Conservation (phyloP, 2,888 invertebrate genomes). For the Gari tellinella region DNA sequence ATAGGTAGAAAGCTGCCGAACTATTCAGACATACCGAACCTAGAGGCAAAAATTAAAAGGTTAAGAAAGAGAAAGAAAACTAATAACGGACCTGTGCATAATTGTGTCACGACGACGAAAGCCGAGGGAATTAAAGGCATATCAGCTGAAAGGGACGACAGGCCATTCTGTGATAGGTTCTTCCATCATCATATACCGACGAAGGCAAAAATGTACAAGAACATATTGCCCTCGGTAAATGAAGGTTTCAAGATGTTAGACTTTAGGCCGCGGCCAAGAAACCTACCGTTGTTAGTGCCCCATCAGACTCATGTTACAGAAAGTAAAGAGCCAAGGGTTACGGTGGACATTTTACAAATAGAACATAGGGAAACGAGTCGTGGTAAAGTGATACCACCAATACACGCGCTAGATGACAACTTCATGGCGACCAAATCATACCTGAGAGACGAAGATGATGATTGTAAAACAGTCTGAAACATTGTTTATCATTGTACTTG, state of each 20-base stretch:
- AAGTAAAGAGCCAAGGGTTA: background rate
- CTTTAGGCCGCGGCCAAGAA: conserved; percentile 27
- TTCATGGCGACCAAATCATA: conserved; percentile 37
- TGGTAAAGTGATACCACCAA: conserved; percentile 25
- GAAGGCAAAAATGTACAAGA: conserved; percentile 66
- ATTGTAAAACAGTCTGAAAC: conserved; percentile 50
- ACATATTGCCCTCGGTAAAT: conserved; percentile 39
- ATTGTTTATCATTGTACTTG: no score
- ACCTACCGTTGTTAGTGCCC: background rate
- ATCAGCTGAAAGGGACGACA: conserved; percentile 64
- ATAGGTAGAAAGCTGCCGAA: conserved; percentile 67
- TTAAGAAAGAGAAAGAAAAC: conserved; percentile 26
- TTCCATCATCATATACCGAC: conserved; percentile 74
- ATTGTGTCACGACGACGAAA: conserved; percentile 61
- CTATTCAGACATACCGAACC: conserved; percentile 60
- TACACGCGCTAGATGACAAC: conserved; percentile 50
- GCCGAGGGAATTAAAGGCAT: conserved; percentile 60
- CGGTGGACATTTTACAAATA: background rate
- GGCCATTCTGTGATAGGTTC: conserved; percentile 74
- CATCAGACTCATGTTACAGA: conserved; percentile 14
- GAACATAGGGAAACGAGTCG: background rate
- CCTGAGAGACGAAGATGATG: conserved; percentile 39
- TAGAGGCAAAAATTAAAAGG: conserved; percentile 60
- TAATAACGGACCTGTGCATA: conserved; percentile 35
- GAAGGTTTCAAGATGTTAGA: conserved; percentile 58